Percentiles rank a stretch among this genome's conserved stretches.
Conservation (phyloP, 2,797 vertebrate genomes). For the Amblyopsis hoosieri region DNA sequence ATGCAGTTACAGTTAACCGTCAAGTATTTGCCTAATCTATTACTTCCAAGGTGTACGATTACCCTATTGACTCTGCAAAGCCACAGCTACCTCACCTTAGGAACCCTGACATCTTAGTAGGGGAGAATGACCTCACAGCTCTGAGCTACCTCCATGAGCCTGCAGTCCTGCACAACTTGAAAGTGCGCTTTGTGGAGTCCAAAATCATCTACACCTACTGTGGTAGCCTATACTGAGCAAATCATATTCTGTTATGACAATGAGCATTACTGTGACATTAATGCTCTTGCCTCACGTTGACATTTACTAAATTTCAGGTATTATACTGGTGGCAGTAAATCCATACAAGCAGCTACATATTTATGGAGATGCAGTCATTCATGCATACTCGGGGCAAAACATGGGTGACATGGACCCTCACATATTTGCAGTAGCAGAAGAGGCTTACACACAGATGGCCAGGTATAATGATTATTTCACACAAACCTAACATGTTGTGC, state of each 20-base stretch:
- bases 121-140: slow-evolving; percentile 97
- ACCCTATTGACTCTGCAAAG: slow-evolving; percentile 76
- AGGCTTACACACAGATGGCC: slow-evolving; percentile 98
- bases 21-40: slow-evolving; percentile 12
- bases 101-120: slow-evolving; percentile 98
- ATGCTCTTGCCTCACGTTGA: slow-evolving; percentile 14
- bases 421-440: slow-evolving; percentile 98
- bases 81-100: slow-evolving; percentile 86
- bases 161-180: slow-evolving; percentile 95
- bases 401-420: slow-evolving; percentile 99
- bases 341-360: slow-evolving; percentile 93
- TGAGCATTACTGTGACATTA: not conserved
- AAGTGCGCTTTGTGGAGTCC: slow-evolving; percentile 93
- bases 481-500: not conserved
- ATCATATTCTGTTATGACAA: not conserved
- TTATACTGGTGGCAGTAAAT: slow-evolving; percentile 96
- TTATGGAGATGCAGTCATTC: slow-evolving; percentile 96
- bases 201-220: slow-evolving; percentile 98
- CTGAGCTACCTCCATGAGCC: slow-evolving; percentile 98
- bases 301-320: slow-evolving; percentile 78
- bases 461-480: slow-evolving; percentile 74
- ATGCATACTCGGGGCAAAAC: slow-evolving; percentile 96
- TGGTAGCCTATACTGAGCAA: slow-evolving; percentile 71
- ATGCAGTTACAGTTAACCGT: not conserved
- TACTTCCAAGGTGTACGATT: slow-evolving; percentile 78